Conservation (phyloP, 2,113 vertebrate species). For the Menidia beryllina region DNA sequence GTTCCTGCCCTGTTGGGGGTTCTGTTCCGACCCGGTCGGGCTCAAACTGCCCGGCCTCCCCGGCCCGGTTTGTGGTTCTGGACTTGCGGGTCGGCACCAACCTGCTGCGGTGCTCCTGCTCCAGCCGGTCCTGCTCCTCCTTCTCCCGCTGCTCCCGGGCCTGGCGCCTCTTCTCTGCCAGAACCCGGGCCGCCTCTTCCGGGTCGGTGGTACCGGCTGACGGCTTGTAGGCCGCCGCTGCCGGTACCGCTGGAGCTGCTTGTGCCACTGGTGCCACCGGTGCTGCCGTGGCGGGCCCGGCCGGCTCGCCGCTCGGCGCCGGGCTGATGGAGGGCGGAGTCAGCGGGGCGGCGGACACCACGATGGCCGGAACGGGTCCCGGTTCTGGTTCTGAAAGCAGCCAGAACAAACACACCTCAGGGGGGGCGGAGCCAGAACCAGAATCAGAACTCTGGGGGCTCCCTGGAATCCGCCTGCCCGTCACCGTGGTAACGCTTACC, state of each 20-base stretch:
- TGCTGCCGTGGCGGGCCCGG: neutral
- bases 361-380: conserved; percentile 72
- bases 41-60: too few species aligned
- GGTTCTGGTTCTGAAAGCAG: neutral
- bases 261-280: neutral
- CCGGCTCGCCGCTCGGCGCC: neutral
- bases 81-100: too few species aligned
- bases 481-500: conserved; percentile 65
- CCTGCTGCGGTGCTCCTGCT: conserved; percentile 89
- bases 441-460: too few species aligned
- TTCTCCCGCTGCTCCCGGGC: conserved; percentile 93
- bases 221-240: conserved; percentile 70
- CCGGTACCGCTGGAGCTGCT: conserved; percentile 17
- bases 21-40: too few species aligned
- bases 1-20: too few species aligned
- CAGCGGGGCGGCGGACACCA: conserved; percentile 68
- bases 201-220: conserved; percentile 91
- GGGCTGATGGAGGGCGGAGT: conserved; percentile 65
- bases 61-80: too few species aligned
- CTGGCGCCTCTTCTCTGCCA: conserved; percentile 92
- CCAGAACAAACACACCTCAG: neutral
- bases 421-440: too few species aligned
- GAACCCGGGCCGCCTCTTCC: conserved; percentile 89
- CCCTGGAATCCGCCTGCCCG: neutral
- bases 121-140: conserved; percentile 89